phyloP scores from a whole-genome alignment of 2,888 invertebrate species.

The Stenichneumon culpator region DNA sequence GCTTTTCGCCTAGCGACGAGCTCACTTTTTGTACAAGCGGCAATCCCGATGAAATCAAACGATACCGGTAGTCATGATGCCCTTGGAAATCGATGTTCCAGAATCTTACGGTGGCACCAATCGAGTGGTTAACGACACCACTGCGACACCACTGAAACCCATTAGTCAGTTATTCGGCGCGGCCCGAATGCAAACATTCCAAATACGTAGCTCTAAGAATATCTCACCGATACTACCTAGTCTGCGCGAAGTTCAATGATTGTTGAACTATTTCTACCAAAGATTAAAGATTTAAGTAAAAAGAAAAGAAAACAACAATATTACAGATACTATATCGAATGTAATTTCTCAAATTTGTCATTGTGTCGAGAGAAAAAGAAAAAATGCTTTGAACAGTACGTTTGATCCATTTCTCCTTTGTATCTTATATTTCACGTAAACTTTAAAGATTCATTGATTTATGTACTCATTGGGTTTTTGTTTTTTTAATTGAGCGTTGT shows the following conservation, averaged over 20 bases:
- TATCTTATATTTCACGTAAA: conserved; percentile 52
- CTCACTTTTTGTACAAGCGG: neutral
- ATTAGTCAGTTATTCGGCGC: conserved; percentile 32
- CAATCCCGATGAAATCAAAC: conserved; percentile 28
- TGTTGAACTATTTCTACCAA: conserved; percentile 65
- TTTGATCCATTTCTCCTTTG: conserved; percentile 26
- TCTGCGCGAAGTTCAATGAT: conserved; percentile 25
- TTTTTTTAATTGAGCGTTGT: conserved; percentile 55
- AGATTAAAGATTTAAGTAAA: conserved; percentile 53
- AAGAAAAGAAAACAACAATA: conserved; percentile 18
- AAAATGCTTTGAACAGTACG: conserved; percentile 12
- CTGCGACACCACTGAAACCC: conserved; percentile 29
- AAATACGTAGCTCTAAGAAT: conserved; percentile 38
- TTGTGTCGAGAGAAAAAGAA: conserved; percentile 16
- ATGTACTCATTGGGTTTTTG: conserved; percentile 40
- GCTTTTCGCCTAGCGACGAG: neutral
- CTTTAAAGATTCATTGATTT: conserved; percentile 54
- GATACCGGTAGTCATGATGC: neutral
- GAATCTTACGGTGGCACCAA: neutral
- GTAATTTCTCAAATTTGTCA: conserved; percentile 34
- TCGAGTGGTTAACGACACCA: neutral
- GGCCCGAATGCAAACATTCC: conserved; percentile 33
- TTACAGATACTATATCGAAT: conserved; percentile 18
- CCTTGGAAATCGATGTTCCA: conserved; percentile 31
- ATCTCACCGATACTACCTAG: conserved; percentile 22